Evolutionary conservation across 2,797 vertebrate genomes (phyloP).

Genomic region (Jordanella pulchra): DNA sequence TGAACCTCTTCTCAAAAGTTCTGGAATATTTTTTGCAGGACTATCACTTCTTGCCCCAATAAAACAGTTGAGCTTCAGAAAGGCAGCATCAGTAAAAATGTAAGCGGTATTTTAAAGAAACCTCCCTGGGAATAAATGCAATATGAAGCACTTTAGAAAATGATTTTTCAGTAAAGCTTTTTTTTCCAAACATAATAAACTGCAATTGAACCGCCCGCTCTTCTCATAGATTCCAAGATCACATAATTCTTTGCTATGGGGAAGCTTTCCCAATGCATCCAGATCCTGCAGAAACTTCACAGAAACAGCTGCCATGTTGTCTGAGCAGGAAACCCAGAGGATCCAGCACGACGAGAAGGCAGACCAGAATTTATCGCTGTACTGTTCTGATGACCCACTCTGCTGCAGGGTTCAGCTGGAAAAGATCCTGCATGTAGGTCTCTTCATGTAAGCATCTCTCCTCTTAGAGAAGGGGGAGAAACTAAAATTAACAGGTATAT

Average conservation of each 20-base stretch:
- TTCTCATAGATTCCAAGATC: conserved; percentile 17
- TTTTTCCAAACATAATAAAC: background rate
- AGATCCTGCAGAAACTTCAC: conserved; percentile 10
- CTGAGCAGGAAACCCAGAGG: conserved; percentile 13
- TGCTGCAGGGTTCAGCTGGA: conserved; percentile 91
- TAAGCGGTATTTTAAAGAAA: background rate
- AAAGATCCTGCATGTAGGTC: conserved; percentile 93
- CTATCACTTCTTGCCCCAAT: background rate
- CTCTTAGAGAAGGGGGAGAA: conserved; percentile 75
- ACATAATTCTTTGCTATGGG: background rate
- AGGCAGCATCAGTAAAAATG: conserved; percentile 8
- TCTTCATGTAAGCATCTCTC: conserved; percentile 91
- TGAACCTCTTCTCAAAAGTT: background rate
- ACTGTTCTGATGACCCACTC: conserved; percentile 94
- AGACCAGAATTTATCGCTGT: conserved; percentile 68
- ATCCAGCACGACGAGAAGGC: background rate
- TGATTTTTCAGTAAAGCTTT: background rate
- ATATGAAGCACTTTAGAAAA: background rate
- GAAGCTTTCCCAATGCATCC: conserved; percentile 6
- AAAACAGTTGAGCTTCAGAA: background rate
- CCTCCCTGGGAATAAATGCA: conserved; percentile 1
- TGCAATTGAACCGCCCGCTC: conserved; percentile 4
- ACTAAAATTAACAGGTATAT: no score
- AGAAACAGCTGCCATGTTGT: conserved; percentile 4
- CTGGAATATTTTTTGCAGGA: background rate